These are phyloP conservation scores for Apodemia duryi DNA, from an alignment of 2,888 invertebrate genomes.

Conservation along the genomic window DNA sequence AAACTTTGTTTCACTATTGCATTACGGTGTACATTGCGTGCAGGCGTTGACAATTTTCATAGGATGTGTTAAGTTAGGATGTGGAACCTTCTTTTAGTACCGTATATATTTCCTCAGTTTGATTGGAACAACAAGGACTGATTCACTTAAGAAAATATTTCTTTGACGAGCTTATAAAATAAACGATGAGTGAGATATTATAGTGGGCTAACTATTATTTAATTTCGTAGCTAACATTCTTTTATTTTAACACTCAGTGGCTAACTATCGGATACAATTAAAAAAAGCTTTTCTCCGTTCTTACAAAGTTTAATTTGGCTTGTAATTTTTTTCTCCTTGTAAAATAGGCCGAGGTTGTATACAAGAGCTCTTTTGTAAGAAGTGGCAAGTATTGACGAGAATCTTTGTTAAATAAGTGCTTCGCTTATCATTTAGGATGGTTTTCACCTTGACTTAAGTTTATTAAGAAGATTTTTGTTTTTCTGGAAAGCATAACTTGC, in stretches of 20 bases:
- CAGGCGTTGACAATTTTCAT: too few species aligned
- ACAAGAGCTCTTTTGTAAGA: slow-evolving; percentile 29
- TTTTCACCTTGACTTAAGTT: slow-evolving; percentile 23
- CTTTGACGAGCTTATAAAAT: background rate
- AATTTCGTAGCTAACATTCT: slow-evolving; percentile 32
- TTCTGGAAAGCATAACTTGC: too few species aligned
- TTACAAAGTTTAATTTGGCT: slow-evolving; percentile 19
- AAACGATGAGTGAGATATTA: background rate
- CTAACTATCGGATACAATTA: slow-evolving; percentile 12
- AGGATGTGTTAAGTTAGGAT: too few species aligned
- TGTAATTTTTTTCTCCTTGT: slow-evolving; percentile 10
- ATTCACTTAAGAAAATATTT: background rate
- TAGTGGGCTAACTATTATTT: slow-evolving; percentile 20
- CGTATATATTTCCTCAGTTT: too few species aligned
- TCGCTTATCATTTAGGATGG: slow-evolving; percentile 31
- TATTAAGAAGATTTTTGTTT: background rate
- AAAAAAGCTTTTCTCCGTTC: slow-evolving; percentile 14
- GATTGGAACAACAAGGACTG: too few species aligned
- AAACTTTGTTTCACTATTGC: too few species aligned
- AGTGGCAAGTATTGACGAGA: slow-evolving; percentile 31
- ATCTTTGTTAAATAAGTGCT: slow-evolving; percentile 32
- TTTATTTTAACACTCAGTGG: slow-evolving; percentile 28
- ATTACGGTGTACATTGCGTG: too few species aligned
- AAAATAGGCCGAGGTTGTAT: slow-evolving; percentile 33
- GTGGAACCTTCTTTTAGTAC: too few species aligned